Conservation (phyloP, 1,140 invertebrate species). For the Paracyclopina nana region DNA sequence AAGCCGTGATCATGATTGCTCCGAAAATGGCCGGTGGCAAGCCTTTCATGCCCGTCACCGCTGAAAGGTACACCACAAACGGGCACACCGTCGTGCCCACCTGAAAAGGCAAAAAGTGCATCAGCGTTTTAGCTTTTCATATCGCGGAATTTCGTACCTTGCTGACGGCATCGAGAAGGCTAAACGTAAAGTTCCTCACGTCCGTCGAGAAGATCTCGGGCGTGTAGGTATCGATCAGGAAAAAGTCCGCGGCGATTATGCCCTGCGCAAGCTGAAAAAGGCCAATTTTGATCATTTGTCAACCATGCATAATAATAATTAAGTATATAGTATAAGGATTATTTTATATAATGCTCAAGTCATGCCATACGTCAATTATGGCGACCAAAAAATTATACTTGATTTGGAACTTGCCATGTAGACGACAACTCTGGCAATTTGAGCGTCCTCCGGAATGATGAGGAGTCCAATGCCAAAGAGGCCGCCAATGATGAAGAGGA, state of each 20-base stretch:
- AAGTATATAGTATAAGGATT: too few relatives aligned
- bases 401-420: too few relatives aligned
- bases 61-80: neutral
- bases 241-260: neutral
- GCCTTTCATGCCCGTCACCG: neutral
- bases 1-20: neutral
- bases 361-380: too few relatives aligned
- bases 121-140: neutral
- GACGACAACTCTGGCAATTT: too few relatives aligned
- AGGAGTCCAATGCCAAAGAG: neutral
- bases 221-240: neutral
- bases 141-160: neutral
- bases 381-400: too few relatives aligned
- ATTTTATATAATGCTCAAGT: too few relatives aligned
- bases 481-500: neutral
- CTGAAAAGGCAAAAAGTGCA: neutral
- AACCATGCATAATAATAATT: too few relatives aligned
- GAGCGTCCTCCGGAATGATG: neutral
- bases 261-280: neutral
- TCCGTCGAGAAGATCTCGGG: neutral
- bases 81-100: neutral
- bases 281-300: too few relatives aligned
- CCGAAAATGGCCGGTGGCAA: neutral
- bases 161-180: slow-evolving; percentile 1
- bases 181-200: neutral